phyloP scores from a whole-genome alignment of 1,140 invertebrate species.

The Hetaerina americana region DNA sequence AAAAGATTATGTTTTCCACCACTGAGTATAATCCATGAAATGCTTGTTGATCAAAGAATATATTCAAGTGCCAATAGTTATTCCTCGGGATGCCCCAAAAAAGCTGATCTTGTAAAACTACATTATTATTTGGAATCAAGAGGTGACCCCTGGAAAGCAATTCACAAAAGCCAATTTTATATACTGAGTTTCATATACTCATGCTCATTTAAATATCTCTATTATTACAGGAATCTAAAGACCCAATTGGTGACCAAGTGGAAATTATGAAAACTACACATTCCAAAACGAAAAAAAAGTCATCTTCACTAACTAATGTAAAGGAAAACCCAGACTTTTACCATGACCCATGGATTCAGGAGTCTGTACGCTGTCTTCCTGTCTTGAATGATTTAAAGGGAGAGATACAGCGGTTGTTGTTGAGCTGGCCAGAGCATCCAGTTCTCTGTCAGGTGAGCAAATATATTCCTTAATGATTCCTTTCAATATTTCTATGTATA shows the following conservation, averaged over 20 bases:
- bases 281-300: neutral
- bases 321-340: slow-evolving; percentile 65
- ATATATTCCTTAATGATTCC: too few relatives aligned
- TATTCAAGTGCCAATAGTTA: too few relatives aligned
- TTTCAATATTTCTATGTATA: too few relatives aligned
- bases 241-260: neutral
- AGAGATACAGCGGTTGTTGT: slow-evolving; percentile 51
- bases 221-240: neutral
- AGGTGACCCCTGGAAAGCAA: too few relatives aligned
- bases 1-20: too few relatives aligned
- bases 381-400: slow-evolving; percentile 48
- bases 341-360: slow-evolving; percentile 62
- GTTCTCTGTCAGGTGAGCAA: slow-evolving; percentile 56
- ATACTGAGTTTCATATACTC: too few relatives aligned
- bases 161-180: neutral
- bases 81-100: too few relatives aligned
- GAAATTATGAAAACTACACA: neutral
- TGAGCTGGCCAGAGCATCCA: slow-evolving; percentile 84
- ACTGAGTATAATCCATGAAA: too few relatives aligned
- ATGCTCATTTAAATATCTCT: too few relatives aligned
- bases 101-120: too few relatives aligned
- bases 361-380: slow-evolving; percentile 56
- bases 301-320: neutral
- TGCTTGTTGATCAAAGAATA: too few relatives aligned
- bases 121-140: too few relatives aligned